A percentile compares a stretch with the other conserved stretches of the same genome.
phyloP scores from a whole-genome alignment of 1,140 invertebrate species.

The Bombus fervidus region DNA sequence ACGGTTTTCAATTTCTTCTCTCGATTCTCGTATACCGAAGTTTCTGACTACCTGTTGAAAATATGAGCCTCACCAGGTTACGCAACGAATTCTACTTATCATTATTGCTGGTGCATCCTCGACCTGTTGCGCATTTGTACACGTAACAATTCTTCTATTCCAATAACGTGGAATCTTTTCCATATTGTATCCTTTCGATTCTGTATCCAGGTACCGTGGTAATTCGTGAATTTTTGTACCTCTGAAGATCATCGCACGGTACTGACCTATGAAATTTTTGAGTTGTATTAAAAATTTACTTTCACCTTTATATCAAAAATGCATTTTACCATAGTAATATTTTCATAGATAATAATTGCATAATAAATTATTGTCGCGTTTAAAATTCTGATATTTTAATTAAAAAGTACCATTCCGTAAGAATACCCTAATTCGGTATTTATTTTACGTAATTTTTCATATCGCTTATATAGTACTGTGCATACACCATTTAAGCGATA shows the following conservation, averaged over 20 bases:
- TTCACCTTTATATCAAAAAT: neutral
- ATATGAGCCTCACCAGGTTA: conserved; percentile 52
- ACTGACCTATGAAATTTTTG: neutral
- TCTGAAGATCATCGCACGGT: too few relatives aligned
- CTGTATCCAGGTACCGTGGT: neutral
- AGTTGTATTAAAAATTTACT: neutral
- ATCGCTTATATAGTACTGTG: too few relatives aligned
- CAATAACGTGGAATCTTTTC: neutral
- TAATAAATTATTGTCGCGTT: neutral
- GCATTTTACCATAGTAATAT: neutral
- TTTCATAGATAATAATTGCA: neutral
- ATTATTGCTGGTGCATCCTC: conserved; percentile 12
- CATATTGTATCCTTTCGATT: too few relatives aligned
- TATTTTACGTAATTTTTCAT: neutral
- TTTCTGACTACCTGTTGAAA: neutral
- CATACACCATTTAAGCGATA: too few relatives aligned
- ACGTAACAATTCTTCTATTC: neutral
- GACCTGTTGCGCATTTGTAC: neutral
- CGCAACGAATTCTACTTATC: conserved; percentile 48
- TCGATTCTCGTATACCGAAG: too few relatives aligned
- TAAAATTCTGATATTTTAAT: neutral
- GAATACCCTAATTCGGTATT: neutral
- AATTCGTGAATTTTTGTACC: neutral
- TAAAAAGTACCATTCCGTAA: too few relatives aligned
- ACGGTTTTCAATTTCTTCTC: neutral